Conservation (phyloP, 2,797 vertebrate species). For the Thalassophryne amazonica region DNA sequence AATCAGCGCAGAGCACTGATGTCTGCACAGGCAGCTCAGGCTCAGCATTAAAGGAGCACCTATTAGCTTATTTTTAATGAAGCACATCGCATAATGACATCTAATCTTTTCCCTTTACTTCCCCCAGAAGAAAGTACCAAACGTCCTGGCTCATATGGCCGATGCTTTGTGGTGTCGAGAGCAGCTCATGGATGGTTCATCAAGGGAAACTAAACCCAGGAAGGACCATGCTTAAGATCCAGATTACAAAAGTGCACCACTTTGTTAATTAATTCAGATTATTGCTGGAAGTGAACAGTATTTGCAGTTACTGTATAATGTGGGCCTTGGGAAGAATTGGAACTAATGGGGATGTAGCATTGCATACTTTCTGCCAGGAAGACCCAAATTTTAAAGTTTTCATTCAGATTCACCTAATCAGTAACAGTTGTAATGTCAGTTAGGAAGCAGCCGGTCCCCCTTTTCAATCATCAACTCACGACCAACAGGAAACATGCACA, state of each 20-base stretch:
- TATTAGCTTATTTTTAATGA: conserved; percentile 77
- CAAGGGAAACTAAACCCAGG: conserved; percentile 16
- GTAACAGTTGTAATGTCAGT: too few relatives aligned
- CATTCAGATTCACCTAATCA: too few relatives aligned
- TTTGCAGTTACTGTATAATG: too few relatives aligned
- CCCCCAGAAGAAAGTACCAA: conserved; percentile 53
- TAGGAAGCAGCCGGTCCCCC: too few relatives aligned
- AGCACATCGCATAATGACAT: conserved; percentile 67
- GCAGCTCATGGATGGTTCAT: conserved; percentile 42
- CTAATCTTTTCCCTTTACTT: conserved; percentile 59
- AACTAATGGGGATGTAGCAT: too few relatives aligned
- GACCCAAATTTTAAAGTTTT: too few relatives aligned
- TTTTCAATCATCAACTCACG: too few relatives aligned
- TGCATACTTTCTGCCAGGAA: too few relatives aligned
- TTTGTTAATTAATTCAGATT: too few relatives aligned
- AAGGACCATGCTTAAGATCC: conserved; percentile 32
- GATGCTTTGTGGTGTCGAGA: conserved; percentile 41
- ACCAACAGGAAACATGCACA: too few relatives aligned
- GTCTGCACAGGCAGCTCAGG: conserved; percentile 62
- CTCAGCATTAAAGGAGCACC: conserved; percentile 63
- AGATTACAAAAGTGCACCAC: conserved; percentile 42
- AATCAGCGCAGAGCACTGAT: conserved; percentile 64
- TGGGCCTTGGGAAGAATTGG: too few relatives aligned
- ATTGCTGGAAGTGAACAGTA: too few relatives aligned
- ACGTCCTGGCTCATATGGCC: conserved; percentile 50